phyloP scores from a whole-genome alignment of 2,113 vertebrate species.

The Ptilonorhynchus violaceus region DNA sequence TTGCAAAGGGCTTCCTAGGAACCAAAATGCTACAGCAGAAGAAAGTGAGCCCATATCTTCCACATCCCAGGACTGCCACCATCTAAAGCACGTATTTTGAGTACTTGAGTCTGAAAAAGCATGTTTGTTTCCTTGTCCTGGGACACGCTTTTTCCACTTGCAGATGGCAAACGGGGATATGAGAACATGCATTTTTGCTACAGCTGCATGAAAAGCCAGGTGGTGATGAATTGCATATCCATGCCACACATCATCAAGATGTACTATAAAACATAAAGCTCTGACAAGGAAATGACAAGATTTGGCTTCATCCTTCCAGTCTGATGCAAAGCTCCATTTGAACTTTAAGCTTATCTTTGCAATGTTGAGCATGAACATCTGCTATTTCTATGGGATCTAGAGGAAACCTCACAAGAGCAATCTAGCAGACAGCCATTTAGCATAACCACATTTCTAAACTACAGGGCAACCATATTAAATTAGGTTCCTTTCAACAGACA shows the following conservation, averaged over 20 bases:
- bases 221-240: background rate
- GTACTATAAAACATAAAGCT: background rate
- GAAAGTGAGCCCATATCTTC: background rate
- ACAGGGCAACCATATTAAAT: background rate
- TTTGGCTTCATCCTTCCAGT: background rate
- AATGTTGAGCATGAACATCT: slow-evolving; percentile 6
- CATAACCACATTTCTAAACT: background rate
- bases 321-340: slow-evolving; percentile 25
- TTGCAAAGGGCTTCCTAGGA: background rate
- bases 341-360: slow-evolving; percentile 10
- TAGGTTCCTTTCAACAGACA: background rate
- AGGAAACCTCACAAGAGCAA: background rate
- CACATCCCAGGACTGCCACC: background rate
- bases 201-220: background rate
- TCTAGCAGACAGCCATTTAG: background rate
- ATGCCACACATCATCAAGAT: background rate
- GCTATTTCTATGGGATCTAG: background rate
- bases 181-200: background rate
- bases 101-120: background rate
- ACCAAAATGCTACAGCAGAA: background rate
- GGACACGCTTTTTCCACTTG: background rate
- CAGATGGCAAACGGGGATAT: accelerated
- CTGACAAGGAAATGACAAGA: background rate
- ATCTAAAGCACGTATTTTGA: background rate
- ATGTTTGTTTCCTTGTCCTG: background rate